These are phyloP conservation scores for Lethenteron reissneri DNA, from an alignment of 2,113 vertebrate genomes.

Conservation along the genomic window DNA sequence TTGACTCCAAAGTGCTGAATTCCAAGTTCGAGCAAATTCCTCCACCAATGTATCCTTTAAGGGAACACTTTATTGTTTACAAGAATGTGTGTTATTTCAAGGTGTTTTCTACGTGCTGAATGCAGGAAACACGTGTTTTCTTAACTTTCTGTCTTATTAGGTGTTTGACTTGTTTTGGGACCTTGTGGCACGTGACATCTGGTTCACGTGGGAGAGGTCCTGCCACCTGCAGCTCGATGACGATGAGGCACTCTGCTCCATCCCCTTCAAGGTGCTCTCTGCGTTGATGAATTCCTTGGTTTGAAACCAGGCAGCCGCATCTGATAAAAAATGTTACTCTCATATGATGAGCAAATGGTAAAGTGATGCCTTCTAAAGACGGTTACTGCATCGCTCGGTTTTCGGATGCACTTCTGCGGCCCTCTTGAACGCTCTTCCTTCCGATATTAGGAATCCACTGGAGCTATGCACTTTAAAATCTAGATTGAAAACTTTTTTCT, in stretches of 20 bases:
- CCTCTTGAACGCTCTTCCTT: no score
- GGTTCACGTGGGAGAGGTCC: conserved; percentile 12
- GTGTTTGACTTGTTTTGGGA: conserved; percentile 12
- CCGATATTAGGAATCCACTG: no score
- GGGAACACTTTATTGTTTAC: conserved; percentile 18
- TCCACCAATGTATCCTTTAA: conserved; percentile 16
- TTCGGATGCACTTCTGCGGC: no score
- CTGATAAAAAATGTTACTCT: no score
- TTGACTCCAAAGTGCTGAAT: conserved; percentile 12
- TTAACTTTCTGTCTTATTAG: conserved; percentile 8
- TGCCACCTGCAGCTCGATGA: conserved; percentile 9
- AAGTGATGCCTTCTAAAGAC: no score
- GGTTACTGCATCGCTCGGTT: no score
- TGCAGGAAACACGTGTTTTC: conserved; percentile 11
- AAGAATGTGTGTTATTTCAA: conserved; percentile 13
- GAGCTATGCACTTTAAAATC: no score
- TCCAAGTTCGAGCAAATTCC: conserved; percentile 12
- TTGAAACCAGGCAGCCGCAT: no score
- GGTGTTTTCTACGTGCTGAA: conserved; percentile 18
- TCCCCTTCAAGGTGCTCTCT: conserved; percentile 11
- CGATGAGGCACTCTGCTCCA: conserved; percentile 9
- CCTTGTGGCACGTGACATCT: conserved; percentile 10
- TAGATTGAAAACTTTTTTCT: no score
- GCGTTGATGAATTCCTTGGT: no score
- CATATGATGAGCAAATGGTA: no score